Evolutionary conservation across 1,140 invertebrate species (phyloP), one percentile per base, ranked within the genome.

Genomic region (Pteromalus puparum): DNA sequence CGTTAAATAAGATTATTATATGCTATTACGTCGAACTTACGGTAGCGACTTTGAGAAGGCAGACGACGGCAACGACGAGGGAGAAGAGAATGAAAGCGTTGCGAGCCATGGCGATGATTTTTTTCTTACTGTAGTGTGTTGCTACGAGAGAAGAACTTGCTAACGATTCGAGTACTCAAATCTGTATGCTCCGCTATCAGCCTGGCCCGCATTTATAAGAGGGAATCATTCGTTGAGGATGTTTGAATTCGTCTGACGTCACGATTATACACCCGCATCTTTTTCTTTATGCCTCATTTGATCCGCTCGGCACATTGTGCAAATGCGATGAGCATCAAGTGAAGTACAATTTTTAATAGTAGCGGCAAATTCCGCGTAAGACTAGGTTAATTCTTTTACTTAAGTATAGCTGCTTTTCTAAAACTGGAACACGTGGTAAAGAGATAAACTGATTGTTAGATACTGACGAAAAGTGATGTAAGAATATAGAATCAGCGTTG

Each of bases 11-110:
- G 53, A 61, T 61, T 61, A 61, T 61, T 61, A 61, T 61, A 61
- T 61, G 53, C n/a, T 61, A 61, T 61, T 61, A 61, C 18, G 53
- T 61, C 18, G 53, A 61, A 76, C 74, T 76, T 76, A 76, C 74
- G 18, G 38, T 76, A 46, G 74, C 38, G 7, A 76, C 9, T 76
- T 76, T 42, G 24, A 76, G 42, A 24, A 76, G 42, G 42, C 74
- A 76, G 15, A 76, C n/a, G 15, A 48, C 12, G 18, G 42, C n/a
- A 48, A 76, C 38, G 13, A 76, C 9, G 21, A 76, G 42, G 7
- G 74, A 76, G 42, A 76, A 46, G 21, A 76, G 1, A 46, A 42
- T 3, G 30, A 38, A 21, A 42, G 42, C 74, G 74, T 7, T 76
- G 18, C 38, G 42, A 76, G 74, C 74, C 42, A 76, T 76, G 74